A percentile compares a stretch with the other conserved stretches of the same genome.
These are phyloP conservation scores for Suricata suricatta DNA, from an alignment of 2,113 vertebrate genomes.

Conservation along the genomic window DNA sequence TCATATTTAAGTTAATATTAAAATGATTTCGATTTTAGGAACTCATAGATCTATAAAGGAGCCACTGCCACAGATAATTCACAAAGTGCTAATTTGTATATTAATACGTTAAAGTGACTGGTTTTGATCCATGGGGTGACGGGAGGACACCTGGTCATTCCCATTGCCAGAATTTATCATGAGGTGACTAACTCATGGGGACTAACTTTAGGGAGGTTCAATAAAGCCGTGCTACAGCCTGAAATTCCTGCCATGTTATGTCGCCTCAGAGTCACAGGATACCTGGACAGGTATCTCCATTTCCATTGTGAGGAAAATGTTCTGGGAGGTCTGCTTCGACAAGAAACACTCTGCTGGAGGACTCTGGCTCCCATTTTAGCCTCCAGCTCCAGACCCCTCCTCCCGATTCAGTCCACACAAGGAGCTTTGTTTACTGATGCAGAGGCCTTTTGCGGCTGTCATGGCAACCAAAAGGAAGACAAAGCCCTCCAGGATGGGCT, in stretches of 20 bases:
- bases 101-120: not conserved
- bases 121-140: not conserved
- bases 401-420: not conserved
- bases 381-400: not conserved
- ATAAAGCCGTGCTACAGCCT: not conserved
- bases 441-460: conserved; percentile 69
- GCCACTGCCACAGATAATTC: not conserved
- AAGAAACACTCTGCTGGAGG: not conserved
- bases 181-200: not conserved
- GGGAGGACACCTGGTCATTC: not conserved
- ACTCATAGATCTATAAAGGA: not conserved
- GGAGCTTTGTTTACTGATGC: conserved; percentile 74
- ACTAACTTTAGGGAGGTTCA: not conserved
- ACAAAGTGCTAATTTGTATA: not conserved
- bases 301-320: not conserved
- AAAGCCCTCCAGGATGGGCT: conserved; percentile 67
- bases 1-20: conserved; percentile 12
- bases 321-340: not conserved
- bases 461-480: conserved; percentile 75
- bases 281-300: not conserved
- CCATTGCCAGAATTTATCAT: not conserved
- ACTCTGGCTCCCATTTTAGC: not conserved
- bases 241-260: not conserved
- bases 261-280: not conserved
- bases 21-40: conserved; percentile 6